phyloP scores from a whole-genome alignment of 1,140 invertebrate species.

The Leguminivora glycinivorella region DNA sequence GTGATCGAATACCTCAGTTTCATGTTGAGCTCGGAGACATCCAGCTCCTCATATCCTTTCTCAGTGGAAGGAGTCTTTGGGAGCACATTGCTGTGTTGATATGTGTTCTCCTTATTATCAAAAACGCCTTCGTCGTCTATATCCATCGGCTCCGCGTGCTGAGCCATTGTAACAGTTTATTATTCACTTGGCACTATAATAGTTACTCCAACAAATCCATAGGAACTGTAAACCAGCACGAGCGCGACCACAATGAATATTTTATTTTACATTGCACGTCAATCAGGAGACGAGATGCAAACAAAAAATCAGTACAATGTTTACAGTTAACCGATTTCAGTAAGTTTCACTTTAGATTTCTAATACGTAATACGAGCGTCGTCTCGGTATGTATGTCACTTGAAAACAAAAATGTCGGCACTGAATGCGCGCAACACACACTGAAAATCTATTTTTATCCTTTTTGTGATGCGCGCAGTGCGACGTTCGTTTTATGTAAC shows the following conservation, averaged over 20 bases:
- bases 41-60: conserved; percentile 69
- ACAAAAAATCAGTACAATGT: conserved; percentile 64
- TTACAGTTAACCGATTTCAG: conserved; percentile 62
- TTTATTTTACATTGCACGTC: conserved; percentile 29
- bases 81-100: conserved; percentile 62
- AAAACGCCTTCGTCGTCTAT: conserved; percentile 60
- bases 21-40: conserved; percentile 71
- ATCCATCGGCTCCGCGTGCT: conserved; percentile 67
- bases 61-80: conserved; percentile 54
- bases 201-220: conserved; percentile 7
- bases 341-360: conserved; percentile 68
- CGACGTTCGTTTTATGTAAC: conserved; percentile 70
- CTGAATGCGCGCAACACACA: conserved; percentile 67
- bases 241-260: background rate
- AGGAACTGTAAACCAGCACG: conserved; percentile 8
- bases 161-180: conserved; percentile 56
- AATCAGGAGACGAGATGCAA: conserved; percentile 46
- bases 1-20: conserved; percentile 68
- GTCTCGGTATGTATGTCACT: conserved; percentile 68
- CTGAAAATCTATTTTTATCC: conserved; percentile 74
- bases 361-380: conserved; percentile 53
- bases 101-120: conserved; percentile 70
- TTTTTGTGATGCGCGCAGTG: conserved; percentile 62
- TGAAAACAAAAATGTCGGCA: conserved; percentile 73
- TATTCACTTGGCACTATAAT: conserved; percentile 31